Evolutionary conservation across 1,140 invertebrate genomes (phyloP).

Genomic region (Achroia grisella): DNA sequence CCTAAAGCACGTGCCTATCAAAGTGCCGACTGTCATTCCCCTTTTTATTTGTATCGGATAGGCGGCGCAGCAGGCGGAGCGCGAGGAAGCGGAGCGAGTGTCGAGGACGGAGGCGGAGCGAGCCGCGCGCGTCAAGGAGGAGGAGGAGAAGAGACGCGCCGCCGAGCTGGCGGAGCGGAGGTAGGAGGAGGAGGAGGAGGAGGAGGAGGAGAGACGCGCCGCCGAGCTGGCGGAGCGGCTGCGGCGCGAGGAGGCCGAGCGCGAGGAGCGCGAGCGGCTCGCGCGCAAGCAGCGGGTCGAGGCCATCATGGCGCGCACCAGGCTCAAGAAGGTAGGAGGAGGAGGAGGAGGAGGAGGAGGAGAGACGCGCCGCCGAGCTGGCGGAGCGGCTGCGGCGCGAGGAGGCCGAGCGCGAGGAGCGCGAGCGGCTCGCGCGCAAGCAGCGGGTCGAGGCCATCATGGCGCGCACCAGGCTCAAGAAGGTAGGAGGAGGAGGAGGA

Average conservation of each 20-base stretch:
- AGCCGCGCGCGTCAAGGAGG: constrained; percentile 29
- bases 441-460: constrained; percentile 59
- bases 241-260: constrained; percentile 40
- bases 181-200: constrained; percentile 33
- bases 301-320: constrained; percentile 55
- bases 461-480: constrained; percentile 50
- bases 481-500: constrained; percentile 44
- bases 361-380: constrained; percentile 29
- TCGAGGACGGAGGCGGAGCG: constrained; percentile 86
- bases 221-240: constrained; percentile 36
- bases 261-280: constrained; percentile 49
- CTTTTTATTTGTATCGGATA: no score
- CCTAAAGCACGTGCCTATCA: no score
- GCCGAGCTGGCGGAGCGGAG: constrained; percentile 35
- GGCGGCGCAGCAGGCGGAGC: constrained; percentile 79
- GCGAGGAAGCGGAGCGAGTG: constrained; percentile 84
- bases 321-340: constrained; percentile 44
- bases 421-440: constrained; percentile 46
- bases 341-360: constrained; percentile 41
- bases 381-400: constrained; percentile 41
- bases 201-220: constrained; percentile 41
- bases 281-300: constrained; percentile 52
- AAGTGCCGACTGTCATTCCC: no score
- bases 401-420: constrained; percentile 46
- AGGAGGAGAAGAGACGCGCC: constrained; percentile 41